phyloP scores from a whole-genome alignment of 2,888 invertebrate species.

The Aspidiotus destructor region DNA sequence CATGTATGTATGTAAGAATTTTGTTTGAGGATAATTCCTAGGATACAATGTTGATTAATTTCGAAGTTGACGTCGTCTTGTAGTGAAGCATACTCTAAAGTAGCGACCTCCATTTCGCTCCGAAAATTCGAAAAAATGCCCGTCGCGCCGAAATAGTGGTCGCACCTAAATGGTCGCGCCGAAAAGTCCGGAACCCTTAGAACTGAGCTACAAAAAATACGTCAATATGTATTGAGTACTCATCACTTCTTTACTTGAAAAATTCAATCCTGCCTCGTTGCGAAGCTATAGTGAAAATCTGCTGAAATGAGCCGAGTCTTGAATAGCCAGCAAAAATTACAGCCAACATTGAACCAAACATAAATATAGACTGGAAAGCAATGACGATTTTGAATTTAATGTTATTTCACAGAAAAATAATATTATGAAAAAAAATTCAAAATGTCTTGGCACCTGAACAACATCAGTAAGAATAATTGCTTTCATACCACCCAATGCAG shows the following conservation, averaged over 20 bases:
- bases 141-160: too few relatives aligned
- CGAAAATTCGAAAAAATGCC: too few relatives aligned
- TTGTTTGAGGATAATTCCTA: too few relatives aligned
- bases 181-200: too few relatives aligned
- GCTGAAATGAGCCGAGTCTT: slow-evolving; percentile 58
- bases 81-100: too few relatives aligned
- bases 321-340: slow-evolving; percentile 61
- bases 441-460: slow-evolving; percentile 47
- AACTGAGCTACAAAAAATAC: too few relatives aligned
- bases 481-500: slow-evolving; percentile 69
- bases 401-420: background rate
- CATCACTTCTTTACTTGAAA: slow-evolving; percentile 20
- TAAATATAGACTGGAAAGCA: slow-evolving; percentile 52
- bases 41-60: too few relatives aligned
- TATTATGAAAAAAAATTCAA: background rate
- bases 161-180: too few relatives aligned
- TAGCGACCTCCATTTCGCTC: too few relatives aligned
- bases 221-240: too few relatives aligned
- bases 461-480: slow-evolving; percentile 81
- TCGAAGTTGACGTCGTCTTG: too few relatives aligned
- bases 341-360: slow-evolving; percentile 73
- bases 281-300: slow-evolving; percentile 52
- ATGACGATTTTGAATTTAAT: background rate
- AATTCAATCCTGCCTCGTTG: slow-evolving; percentile 25
- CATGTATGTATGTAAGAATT: too few relatives aligned